Evolutionary conservation across 2,797 vertebrate genomes (phyloP).

Genomic region (Enteromius viviparus): DNA sequence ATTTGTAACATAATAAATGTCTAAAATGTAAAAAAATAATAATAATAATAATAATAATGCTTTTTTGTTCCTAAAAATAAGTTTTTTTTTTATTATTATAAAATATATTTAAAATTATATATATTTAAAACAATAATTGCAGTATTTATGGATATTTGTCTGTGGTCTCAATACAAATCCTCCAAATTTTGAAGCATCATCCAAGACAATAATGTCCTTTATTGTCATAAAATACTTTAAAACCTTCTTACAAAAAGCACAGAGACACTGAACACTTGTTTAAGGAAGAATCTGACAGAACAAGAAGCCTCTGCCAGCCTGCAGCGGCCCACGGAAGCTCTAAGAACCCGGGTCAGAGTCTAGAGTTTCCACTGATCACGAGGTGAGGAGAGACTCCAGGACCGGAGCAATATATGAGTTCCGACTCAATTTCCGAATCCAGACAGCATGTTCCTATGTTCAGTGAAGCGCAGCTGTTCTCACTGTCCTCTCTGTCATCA

Average conservation of each 20-base stretch:
- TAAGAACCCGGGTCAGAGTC: constrained; percentile 57
- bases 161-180: neutral
- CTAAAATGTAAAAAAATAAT: neutral
- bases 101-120: neutral
- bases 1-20: neutral
- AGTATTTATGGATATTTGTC: neutral
- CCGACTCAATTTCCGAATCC: constrained; percentile 60
- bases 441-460: constrained; percentile 47
- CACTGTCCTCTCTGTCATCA: constrained; percentile 49
- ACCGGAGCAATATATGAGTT: constrained; percentile 61
- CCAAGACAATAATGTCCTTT: neutral
- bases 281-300: constrained; percentile 58
- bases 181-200: neutral
- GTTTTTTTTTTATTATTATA: too few species aligned
- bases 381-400: constrained; percentile 77
- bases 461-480: constrained; percentile 59
- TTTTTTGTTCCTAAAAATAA: neutral
- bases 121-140: neutral
- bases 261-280: constrained; percentile 68
- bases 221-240: constrained; percentile 25
- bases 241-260: constrained; percentile 19
- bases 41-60: neutral
- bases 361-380: constrained; percentile 71
- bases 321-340: constrained; percentile 27
- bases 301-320: constrained; percentile 59